Percentiles rank a stretch among this genome's conserved stretches.
Conservation (phyloP, 2,113 vertebrate species). For the Tamias sibiricus region DNA sequence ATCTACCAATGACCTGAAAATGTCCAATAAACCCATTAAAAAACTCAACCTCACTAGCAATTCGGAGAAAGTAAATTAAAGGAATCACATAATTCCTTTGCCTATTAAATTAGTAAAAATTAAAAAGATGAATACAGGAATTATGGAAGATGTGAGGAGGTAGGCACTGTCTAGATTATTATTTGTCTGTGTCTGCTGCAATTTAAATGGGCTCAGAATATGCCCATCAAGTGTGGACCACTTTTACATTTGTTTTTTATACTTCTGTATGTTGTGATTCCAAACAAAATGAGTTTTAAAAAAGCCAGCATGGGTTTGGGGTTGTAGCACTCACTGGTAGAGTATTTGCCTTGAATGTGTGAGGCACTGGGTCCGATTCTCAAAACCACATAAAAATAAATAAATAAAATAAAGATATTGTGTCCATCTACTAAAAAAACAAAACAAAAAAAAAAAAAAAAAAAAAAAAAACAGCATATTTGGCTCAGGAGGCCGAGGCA, state of each 20-base stretch:
- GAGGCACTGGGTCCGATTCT: too few relatives aligned
- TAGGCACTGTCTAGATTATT: neutral
- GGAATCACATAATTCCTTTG: neutral
- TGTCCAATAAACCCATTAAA: neutral
- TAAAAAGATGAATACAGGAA: neutral
- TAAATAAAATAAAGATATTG: too few relatives aligned
- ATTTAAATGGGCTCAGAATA: constrained; percentile 4
- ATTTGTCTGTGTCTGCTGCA: neutral
- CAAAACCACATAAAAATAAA: too few relatives aligned
- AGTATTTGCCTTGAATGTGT: too few relatives aligned
- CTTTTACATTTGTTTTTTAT: neutral
- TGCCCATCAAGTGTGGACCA: neutral
- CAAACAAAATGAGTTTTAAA: constrained; percentile 30
- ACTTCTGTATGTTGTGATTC: neutral
- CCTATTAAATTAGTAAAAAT: constrained; percentile 41
- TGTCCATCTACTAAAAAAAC: too few relatives aligned
- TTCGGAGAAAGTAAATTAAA: constrained; percentile 3
- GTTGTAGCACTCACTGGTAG: too few relatives aligned
- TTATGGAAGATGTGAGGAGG: neutral
- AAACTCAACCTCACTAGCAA: neutral
- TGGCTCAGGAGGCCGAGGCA: too few relatives aligned
- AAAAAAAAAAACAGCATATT: too few relatives aligned
- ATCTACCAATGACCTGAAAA: neutral
- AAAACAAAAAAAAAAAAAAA: too few relatives aligned
- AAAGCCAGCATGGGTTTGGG: neutral